A percentile compares a stretch with the other conserved stretches of the same genome.
Evolutionary conservation across 1,140 invertebrate genomes (phyloP).

Genomic region (Mylabris phalerata): DNA sequence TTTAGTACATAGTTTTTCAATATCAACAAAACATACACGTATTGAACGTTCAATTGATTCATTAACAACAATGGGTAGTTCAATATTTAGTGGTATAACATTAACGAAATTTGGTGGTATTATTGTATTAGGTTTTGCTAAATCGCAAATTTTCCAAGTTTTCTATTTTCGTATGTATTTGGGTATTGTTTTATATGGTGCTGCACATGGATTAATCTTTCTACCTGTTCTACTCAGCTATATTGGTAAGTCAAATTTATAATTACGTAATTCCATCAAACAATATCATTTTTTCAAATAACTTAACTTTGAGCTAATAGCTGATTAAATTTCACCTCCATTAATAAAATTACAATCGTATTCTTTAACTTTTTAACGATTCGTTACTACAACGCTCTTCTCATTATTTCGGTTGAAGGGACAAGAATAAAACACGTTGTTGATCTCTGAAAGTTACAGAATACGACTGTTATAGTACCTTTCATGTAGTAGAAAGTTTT

Average conservation of each 20-base stretch:
- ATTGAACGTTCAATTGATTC: conserved; percentile 74
- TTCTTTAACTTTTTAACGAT: no score
- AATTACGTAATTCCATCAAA: not conserved
- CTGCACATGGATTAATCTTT: conserved; percentile 94
- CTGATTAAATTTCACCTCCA: no score
- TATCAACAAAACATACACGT: conserved; percentile 63
- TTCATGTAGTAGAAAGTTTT: no score
- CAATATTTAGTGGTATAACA: conserved; percentile 95
- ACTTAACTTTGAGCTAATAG: no score
- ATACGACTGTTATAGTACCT: no score
- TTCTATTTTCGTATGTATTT: conserved; percentile 99
- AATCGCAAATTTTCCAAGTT: conserved; percentile 94
- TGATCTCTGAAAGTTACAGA: no score
- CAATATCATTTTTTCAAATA: no score
- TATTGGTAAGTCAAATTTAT: conserved; percentile 67
- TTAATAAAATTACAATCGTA: no score
- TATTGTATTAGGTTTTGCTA: conserved; percentile 88
- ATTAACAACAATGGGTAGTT: conserved; percentile 87
- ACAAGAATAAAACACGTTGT: no score
- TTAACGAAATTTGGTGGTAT: conserved; percentile 96
- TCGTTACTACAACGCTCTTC: no score
- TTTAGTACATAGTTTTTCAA: conserved; percentile 86
- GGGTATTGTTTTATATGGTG: conserved; percentile 92
- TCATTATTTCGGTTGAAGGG: no score
- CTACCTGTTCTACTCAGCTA: conserved; percentile 93